Evolutionary conservation across 2,113 vertebrate genomes (phyloP), one percentile per base, ranked within the genome.

Genomic region (Formicarius rufipectus): DNA sequence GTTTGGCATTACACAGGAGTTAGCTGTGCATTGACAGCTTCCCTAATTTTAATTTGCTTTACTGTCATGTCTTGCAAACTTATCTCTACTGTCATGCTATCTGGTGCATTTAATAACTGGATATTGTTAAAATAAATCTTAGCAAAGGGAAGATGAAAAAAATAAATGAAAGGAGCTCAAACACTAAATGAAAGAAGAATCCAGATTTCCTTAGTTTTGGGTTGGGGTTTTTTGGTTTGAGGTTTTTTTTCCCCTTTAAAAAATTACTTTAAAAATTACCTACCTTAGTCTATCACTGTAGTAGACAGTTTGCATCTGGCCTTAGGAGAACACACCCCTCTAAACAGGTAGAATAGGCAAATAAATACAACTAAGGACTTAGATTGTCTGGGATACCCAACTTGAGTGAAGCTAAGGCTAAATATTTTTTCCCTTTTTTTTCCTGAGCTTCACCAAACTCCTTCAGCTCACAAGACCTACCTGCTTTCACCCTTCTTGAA

Each of bases 101-200:
- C 63, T 91, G 75, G 30, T 84, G 53, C 53, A 68, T 95, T 97
- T 95, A 95, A 95, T 95, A 96, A 92, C 83, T 90, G 68, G 47
- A 39, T 97, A 89, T 89, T 95, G 73, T 93, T 92, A 78, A 92
- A 95, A 85, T 89, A 90, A 93, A 75, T 89, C 93, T 92, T 44
- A 80, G 71, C 35, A 55, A 81, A 81, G 55, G 18, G 39, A 93
- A 81, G 11, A 68, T 71, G 35, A 67, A 77, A 91, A 89, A 93
- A 90, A 77, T 44, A 81, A 86, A 55, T 77, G 15, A 66, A 88
- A 83, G 39, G 17, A 71, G 33, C 60, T 87, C 12, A 74, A 87
- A 86, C 37, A 69, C 8, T 27, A 69, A 85, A 73, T 62, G 23
- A 84, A 53, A 64, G 39, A 92, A 74, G 68, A 90, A 59, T 86